phyloP scores from a whole-genome alignment of 2,888 invertebrate genomes.

The Temnothorax rugatulus region DNA sequence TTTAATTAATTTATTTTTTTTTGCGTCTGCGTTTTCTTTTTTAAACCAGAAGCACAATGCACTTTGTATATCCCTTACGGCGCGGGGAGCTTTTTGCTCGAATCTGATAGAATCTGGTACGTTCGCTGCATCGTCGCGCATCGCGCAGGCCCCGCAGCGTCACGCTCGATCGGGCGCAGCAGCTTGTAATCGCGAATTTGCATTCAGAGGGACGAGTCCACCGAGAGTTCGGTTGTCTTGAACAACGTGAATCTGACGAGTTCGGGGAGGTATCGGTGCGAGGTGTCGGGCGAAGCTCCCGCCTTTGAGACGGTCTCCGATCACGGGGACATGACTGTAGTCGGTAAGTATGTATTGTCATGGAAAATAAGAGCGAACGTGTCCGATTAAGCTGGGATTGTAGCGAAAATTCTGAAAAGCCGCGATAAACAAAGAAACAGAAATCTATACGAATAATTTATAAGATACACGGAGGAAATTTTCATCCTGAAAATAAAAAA shows the following conservation, averaged over 20 bases:
- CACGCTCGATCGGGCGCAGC: constrained; percentile 55
- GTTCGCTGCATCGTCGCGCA: background rate
- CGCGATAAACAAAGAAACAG: background rate
- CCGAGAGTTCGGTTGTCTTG: constrained; percentile 89
- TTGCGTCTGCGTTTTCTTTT: background rate
- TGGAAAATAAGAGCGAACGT: constrained; percentile 30
- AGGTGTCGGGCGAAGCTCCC: constrained; percentile 91
- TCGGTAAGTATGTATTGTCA: constrained; percentile 88
- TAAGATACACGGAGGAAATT: background rate
- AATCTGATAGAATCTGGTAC: constrained; percentile 37
- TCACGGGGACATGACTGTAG: constrained; percentile 90
- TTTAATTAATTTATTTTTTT: background rate
- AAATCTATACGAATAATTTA: background rate
- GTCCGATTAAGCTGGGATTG: background rate
- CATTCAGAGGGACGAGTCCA: constrained; percentile 90
- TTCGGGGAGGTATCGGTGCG: constrained; percentile 90
- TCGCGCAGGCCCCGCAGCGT: constrained; percentile 35
- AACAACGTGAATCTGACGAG: constrained; percentile 89
- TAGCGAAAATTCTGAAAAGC: background rate
- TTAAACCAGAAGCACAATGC: background rate
- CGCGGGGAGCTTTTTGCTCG: constrained; percentile 28
- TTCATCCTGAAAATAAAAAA: background rate
- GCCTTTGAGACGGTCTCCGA: constrained; percentile 91
- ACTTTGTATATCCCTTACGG: constrained; percentile 10
- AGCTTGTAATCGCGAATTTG: constrained; percentile 55